Base-by-base conservation (phyloP, 2,113 vertebrate species). In the Zeus faber region DNA sequence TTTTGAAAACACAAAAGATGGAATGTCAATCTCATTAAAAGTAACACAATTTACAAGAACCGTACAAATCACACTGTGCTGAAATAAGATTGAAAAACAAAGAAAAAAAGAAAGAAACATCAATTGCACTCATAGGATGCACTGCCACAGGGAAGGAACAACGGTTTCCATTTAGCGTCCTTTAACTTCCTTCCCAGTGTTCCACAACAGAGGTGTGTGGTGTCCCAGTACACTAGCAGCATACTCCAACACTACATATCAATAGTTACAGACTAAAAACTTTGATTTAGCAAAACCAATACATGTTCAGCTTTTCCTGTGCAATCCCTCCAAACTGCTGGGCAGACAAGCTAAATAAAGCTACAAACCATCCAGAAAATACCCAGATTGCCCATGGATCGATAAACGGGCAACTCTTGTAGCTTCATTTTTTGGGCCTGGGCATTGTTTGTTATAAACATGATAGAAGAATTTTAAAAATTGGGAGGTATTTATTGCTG, bases 101-200 rank as follows among this genome's bases (percentile, higher is more conserved):
- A n/a, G n/a, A n/a, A n/a, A n/a, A n/a, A n/a, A n/a, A n/a, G n/a
- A n/a, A n/a, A n/a, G n/a, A n/a, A n/a, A n/a, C n/a, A 68, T 54
- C 21, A 73, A 75, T 82, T 85, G 66, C 70, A 79, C 70, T 74
- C 25, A 26, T 14, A 18, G 25, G 31, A 37, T 58, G 33, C 40
- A 58, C 45, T 49, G 8, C 11, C 24, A 65, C 68, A 55, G 49
- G 1, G 50, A 31, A 16, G 1, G 49, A 66, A 51, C 9, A 13
- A 2, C n/a, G 5, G 33, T 37, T 37, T 37, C 33, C 33, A 37
- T 2, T 37, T 10, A 37, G n/a, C n/a, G 33, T 14, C 31, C 8
- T 33, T 11, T 33, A 2, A 37, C 6, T 37, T 14, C 11, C n/a
- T 4, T 37, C 2, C 1, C 8, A 37, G 6, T 14, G 11, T 37